A percentile compares a stretch with the other conserved stretches of the same genome.
These are phyloP conservation scores for Eumeta japonica DNA, from an alignment of 1,140 invertebrate species.

Conservation along the genomic window DNA sequence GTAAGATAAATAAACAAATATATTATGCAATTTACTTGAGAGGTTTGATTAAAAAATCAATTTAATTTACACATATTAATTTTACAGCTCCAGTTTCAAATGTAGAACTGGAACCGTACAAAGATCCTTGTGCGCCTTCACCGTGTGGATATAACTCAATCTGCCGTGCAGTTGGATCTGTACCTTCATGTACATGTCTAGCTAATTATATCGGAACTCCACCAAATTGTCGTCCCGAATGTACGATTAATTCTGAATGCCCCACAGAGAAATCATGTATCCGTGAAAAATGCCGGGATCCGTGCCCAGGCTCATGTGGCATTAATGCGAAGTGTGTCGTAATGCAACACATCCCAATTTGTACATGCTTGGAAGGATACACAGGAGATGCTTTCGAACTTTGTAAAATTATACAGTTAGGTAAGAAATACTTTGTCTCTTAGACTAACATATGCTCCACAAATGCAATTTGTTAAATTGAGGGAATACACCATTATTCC, in stretches of 20 bases:
- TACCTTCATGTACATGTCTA: conserved; percentile 69
- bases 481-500: too few species aligned
- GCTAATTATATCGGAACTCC: conserved; percentile 67
- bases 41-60: background rate
- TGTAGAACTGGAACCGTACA: conserved; percentile 55
- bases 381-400: conserved; percentile 70
- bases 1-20: conserved; percentile 40
- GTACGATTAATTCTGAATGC: conserved; percentile 72
- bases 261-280: conserved; percentile 66
- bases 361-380: conserved; percentile 68
- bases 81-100: conserved; percentile 39
- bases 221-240: conserved; percentile 73
- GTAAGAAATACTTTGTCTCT: conserved; percentile 18
- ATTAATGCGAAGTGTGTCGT: conserved; percentile 68
- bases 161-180: conserved; percentile 64
- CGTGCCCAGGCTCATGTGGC: conserved; percentile 70
- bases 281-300: conserved; percentile 69
- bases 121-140: conserved; percentile 70
- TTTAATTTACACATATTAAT: background rate
- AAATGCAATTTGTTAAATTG: too few species aligned
- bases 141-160: conserved; percentile 72
- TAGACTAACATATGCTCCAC: conserved; percentile 23
- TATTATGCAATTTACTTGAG: background rate
- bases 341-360: conserved; percentile 71
- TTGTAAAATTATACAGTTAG: conserved; percentile 55